Conservation (phyloP, 1,140 invertebrate species). For the Nephotettix cincticeps region DNA sequence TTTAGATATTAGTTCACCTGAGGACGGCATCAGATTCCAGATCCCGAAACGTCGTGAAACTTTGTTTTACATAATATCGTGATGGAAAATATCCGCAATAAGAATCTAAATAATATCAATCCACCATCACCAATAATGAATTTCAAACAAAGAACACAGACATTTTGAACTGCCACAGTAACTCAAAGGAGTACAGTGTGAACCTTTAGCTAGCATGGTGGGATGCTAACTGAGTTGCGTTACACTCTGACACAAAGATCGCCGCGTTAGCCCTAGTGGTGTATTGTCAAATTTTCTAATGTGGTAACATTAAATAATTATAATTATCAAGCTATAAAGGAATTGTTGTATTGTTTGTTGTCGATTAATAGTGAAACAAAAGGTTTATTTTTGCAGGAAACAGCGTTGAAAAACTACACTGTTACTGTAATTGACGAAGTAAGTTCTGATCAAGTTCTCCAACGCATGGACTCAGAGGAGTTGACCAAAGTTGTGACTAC, state of each 20-base stretch:
- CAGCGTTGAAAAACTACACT: background rate
- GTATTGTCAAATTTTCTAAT: background rate
- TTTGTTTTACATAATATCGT: no score
- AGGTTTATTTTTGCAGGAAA: constrained; percentile 5
- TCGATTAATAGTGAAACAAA: background rate
- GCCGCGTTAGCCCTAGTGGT: background rate
- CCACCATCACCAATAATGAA: no score
- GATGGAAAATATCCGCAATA: no score
- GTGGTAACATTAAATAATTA: background rate
- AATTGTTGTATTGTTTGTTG: background rate
- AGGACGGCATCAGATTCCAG: no score
- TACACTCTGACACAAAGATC: background rate
- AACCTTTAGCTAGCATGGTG: background rate
- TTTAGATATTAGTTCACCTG: no score
- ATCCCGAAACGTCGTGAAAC: no score
- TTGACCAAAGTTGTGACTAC: background rate
- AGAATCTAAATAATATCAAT: no score
- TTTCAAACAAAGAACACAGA: no score
- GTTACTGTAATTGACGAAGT: background rate
- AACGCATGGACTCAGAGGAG: background rate
- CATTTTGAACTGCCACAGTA: no score
- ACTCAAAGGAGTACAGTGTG: no score
- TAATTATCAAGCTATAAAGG: background rate
- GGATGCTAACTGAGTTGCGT: background rate
- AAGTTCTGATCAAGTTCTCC: background rate